These are phyloP conservation scores for Patella caerulea DNA, from an alignment of 2,888 invertebrate species.

Conservation along the genomic window DNA sequence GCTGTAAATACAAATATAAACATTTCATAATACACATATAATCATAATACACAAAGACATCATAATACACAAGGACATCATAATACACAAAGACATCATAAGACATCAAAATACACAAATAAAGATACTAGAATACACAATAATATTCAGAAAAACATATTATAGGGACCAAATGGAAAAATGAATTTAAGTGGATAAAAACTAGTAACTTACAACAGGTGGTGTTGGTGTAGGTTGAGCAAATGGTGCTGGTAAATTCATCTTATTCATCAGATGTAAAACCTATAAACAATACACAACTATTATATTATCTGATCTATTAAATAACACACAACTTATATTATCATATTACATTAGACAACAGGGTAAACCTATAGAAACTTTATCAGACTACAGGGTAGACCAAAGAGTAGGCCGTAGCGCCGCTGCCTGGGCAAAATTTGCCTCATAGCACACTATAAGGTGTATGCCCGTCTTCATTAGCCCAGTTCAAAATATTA, in stretches of 20 bases:
- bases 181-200: background rate
- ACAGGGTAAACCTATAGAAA: background rate
- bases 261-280: conserved; percentile 94
- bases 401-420: no score
- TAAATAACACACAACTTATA: background rate
- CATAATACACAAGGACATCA: no score
- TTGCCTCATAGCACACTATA: no score
- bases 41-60: no score
- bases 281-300: conserved; percentile 71
- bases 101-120: no score
- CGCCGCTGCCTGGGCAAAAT: no score
- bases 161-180: background rate
- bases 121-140: background rate
- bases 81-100: no score
- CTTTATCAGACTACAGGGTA: no score
- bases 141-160: conserved; percentile 2
- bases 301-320: background rate
- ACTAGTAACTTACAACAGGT: conserved; percentile 37
- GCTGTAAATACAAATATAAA: background rate
- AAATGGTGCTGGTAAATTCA: conserved; percentile 91
- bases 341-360: background rate
- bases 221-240: conserved; percentile 67
- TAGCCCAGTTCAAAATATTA: no score
- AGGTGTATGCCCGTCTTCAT: no score
- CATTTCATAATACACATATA: no score